Evolutionary conservation across 2,888 invertebrate species (phyloP).

Genomic region (Perithous albicinctus): DNA sequence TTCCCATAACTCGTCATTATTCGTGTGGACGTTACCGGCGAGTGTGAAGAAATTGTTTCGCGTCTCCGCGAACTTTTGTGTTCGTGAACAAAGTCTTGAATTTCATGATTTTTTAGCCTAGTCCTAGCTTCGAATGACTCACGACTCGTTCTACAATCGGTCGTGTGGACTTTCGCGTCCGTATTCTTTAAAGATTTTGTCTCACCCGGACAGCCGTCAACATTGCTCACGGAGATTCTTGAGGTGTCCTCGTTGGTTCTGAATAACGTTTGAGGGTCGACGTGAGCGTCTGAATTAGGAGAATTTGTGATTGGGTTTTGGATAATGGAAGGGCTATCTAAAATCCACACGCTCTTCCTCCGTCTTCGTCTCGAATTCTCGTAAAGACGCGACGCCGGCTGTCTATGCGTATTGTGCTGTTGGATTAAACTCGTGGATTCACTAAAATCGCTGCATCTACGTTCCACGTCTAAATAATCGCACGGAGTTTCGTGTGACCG

Average conservation of each 20-base stretch:
- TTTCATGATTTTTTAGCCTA: slow-evolving; percentile 42
- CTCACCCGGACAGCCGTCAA: not conserved
- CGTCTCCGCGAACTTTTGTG: slow-evolving; percentile 46
- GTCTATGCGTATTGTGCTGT: slow-evolving; percentile 42
- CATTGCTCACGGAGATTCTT: slow-evolving; percentile 4
- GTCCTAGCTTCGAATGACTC: slow-evolving; percentile 33
- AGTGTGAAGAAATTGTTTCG: not conserved
- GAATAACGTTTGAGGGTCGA: not conserved
- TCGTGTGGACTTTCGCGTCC: not conserved
- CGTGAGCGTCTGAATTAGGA: not conserved
- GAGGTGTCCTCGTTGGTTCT: not conserved
- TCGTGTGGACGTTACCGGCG: not conserved
- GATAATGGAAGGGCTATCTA: slow-evolving; percentile 58
- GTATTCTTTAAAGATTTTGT: not conserved
- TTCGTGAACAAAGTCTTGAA: slow-evolving; percentile 32
- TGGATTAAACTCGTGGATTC: not conserved
- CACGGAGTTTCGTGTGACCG: slow-evolving; percentile 66
- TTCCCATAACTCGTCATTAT: not conserved
- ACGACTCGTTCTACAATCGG: slow-evolving; percentile 37
- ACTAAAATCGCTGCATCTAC: slow-evolving; percentile 14
- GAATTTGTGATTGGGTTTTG: slow-evolving; percentile 36
- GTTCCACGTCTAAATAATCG: slow-evolving; percentile 31
- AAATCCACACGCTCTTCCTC: slow-evolving; percentile 49
- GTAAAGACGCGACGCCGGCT: slow-evolving; percentile 17
- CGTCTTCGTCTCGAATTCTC: slow-evolving; percentile 51